These are phyloP conservation scores for Proales similis DNA, from an alignment of 1,140 invertebrate species.

Conservation along the genomic window DNA sequence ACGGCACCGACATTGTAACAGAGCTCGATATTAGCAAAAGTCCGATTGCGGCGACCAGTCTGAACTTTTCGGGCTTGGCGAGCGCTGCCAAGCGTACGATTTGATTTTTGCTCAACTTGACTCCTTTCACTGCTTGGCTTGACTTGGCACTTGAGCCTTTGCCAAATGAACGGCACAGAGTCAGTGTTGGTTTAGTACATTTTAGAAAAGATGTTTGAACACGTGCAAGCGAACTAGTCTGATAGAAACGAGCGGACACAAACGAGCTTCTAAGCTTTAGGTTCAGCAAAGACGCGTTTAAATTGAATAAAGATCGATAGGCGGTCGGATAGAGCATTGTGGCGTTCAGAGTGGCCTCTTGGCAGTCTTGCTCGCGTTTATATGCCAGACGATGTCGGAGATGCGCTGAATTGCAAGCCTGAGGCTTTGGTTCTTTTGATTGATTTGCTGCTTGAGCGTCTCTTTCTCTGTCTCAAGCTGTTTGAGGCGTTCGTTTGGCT, in stretches of 20 bases:
- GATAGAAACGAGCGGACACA: not conserved
- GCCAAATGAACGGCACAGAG: no score
- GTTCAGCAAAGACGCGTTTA: no score
- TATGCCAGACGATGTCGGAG: constrained; percentile 35
- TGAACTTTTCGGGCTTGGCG: constrained; percentile 18
- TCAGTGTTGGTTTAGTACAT: no score
- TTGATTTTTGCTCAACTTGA: constrained; percentile 8
- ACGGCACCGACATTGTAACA: constrained; percentile 87
- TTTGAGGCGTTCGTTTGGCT: constrained; percentile 1
- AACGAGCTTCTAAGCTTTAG: constrained; percentile 8
- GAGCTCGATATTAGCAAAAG: constrained; percentile 75
- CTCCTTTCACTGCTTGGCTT: constrained; percentile 4
- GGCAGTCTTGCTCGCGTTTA: constrained; percentile 28
- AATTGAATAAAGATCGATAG: no score
- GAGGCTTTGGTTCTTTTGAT: not conserved
- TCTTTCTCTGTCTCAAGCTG: constrained; percentile 22
- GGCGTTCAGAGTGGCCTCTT: no score
- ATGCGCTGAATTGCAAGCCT: constrained; percentile 30
- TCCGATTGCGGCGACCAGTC: constrained; percentile 59
- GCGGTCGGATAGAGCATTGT: no score
- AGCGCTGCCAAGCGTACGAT: constrained; percentile 8
- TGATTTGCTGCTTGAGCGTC: constrained; percentile 8
- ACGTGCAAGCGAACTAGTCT: not conserved
- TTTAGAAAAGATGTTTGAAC: constrained; percentile 1
- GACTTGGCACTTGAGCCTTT: no score